phyloP scores from a whole-genome alignment of 2,113 vertebrate genomes.

The Elgaria multicarinata region DNA sequence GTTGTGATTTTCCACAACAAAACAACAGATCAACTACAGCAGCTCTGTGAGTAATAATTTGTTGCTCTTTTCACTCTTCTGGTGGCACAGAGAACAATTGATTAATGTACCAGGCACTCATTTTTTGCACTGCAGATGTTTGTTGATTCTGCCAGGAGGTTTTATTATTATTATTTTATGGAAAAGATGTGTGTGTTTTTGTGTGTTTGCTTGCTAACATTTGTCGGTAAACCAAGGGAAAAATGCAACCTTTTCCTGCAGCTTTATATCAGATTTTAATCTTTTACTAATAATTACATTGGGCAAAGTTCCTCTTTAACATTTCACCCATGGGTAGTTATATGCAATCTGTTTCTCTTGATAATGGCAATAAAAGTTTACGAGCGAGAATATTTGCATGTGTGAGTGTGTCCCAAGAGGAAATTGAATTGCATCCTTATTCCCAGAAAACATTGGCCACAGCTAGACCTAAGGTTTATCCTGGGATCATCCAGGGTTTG shows the following conservation, averaged over 20 bases:
- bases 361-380: constrained; percentile 65
- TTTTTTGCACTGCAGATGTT: not conserved
- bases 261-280: constrained; percentile 53
- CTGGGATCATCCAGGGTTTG: too few relatives aligned
- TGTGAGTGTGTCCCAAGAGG: constrained; percentile 18
- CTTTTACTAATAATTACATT: constrained; percentile 45
- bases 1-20: not conserved
- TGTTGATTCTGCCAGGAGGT: not conserved
- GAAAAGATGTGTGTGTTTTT: not conserved
- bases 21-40: not conserved
- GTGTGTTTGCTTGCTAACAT: not conserved
- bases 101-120: not conserved
- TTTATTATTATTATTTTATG: not conserved
- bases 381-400: not conserved
- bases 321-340: constrained; percentile 35
- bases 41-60: not conserved
- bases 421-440: constrained; percentile 54
- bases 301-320: constrained; percentile 62
- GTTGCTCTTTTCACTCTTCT: not conserved
- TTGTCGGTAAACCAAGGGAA: not conserved
- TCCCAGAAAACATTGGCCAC: constrained; percentile 44
- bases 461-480: too few relatives aligned
- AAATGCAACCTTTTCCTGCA: not conserved
- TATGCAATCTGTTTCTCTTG: constrained; percentile 42
- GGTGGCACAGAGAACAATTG: not conserved